phyloP scores from a whole-genome alignment of 2,113 vertebrate species.

The Zootoca vivipara region DNA sequence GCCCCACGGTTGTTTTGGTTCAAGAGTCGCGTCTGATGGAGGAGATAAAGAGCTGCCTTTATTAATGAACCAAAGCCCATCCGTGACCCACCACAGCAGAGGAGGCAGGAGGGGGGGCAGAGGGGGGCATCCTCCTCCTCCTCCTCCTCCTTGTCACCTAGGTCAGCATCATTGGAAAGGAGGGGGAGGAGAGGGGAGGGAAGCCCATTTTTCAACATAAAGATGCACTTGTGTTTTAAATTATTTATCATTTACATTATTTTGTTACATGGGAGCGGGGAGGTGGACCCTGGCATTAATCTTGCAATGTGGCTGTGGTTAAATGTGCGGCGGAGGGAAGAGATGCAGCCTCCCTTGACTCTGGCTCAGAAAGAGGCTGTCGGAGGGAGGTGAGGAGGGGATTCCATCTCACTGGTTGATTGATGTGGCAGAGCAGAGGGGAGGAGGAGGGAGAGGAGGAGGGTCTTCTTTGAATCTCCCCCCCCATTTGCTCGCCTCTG shows the following conservation, averaged over 20 bases:
- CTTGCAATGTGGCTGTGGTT: not conserved
- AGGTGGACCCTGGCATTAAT: not conserved
- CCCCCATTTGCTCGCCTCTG: not conserved
- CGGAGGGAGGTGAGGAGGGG: not conserved
- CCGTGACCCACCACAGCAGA: conserved; percentile 71
- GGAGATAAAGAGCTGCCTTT: conserved; percentile 92
- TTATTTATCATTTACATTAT: conserved; percentile 35
- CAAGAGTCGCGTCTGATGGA: conserved; percentile 89
- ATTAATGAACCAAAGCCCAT: conserved; percentile 91
- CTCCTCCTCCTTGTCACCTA: conserved; percentile 31
- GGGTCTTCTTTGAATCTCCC: not conserved
- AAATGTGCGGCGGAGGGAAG: not conserved
- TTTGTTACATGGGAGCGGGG: conserved; percentile 7
- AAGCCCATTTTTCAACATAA: not conserved
- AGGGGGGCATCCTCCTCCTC: not conserved
- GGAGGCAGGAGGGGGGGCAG: not conserved
- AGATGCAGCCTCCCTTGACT: not conserved
- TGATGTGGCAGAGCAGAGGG: not conserved
- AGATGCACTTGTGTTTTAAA: conserved; percentile 32
- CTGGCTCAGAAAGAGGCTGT: not conserved
- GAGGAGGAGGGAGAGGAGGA: not conserved
- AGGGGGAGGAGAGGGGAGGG: not conserved
- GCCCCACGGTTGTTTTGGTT: conserved; percentile 89
- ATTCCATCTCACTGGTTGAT: not conserved
- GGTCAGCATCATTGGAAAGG: not conserved